phyloP scores from a whole-genome alignment of 2,797 vertebrate genomes.

The Sciurus vulgaris region DNA sequence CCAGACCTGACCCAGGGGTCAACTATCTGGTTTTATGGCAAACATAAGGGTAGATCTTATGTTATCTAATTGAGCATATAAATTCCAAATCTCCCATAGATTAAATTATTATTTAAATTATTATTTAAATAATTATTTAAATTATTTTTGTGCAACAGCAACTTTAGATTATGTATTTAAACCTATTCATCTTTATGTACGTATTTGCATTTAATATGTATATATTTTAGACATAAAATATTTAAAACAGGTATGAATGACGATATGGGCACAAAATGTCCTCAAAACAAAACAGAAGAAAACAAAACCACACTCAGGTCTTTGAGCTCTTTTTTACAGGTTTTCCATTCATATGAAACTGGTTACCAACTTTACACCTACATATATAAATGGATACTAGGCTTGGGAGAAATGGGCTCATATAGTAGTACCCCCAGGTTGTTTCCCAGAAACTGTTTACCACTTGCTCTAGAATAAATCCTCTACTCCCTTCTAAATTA shows the following conservation, averaged over 20 bases:
- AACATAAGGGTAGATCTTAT: neutral
- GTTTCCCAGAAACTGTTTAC: neutral
- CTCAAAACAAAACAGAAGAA: neutral
- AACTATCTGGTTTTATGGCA: neutral
- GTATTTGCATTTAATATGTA: neutral
- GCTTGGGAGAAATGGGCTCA: neutral
- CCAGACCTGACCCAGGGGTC: neutral
- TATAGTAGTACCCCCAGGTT: neutral
- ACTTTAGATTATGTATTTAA: neutral
- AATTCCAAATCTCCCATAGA: neutral
- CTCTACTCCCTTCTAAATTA: neutral
- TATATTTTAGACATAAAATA: neutral
- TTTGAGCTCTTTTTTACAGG: neutral
- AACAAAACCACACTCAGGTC: too few species aligned
- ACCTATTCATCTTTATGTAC: too few species aligned
- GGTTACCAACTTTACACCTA: neutral
- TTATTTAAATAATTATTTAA: too few species aligned
- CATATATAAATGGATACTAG: neutral
- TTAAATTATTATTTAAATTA: slow-evolving; percentile 48
- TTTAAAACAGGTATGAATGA: neutral
- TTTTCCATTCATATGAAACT: neutral
- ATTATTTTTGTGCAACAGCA: neutral
- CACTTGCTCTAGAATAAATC: neutral
- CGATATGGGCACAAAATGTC: neutral
- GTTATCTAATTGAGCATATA: neutral